Conservation (phyloP, 2,113 vertebrate species). For the Chloropsis cyanopogon region DNA sequence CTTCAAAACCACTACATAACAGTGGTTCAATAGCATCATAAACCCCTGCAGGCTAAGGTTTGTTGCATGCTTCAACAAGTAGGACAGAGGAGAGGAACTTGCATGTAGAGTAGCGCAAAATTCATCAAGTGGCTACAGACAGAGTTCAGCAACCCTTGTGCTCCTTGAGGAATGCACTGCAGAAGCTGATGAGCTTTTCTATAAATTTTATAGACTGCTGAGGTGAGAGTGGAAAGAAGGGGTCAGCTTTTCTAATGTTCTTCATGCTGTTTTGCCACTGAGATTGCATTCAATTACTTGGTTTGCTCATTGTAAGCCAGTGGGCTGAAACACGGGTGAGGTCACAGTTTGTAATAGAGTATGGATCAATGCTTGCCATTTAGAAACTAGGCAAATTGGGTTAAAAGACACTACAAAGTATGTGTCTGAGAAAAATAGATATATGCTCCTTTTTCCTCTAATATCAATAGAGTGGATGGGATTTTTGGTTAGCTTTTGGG, state of each 20-base stretch:
- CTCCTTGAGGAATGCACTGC: not conserved
- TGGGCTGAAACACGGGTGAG: not conserved
- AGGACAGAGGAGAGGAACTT: not conserved
- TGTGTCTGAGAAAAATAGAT: not conserved
- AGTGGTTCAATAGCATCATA: not conserved
- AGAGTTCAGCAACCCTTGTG: not conserved
- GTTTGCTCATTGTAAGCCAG: not conserved
- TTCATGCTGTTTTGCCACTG: conserved; percentile 18
- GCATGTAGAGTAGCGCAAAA: not conserved
- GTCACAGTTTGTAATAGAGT: not conserved
- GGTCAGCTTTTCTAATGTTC: conserved; percentile 12
- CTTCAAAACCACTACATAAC: not conserved
- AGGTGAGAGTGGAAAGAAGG: not conserved
- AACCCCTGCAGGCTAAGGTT: not conserved
- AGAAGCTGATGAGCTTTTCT: conserved; percentile 2
- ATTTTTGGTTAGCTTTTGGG: rapidly evolving
- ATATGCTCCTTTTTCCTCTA: not conserved
- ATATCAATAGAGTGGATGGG: not conserved
- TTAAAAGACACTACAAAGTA: not conserved
- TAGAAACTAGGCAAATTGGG: not conserved
- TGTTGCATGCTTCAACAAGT: conserved; percentile 3
- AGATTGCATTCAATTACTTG: conserved; percentile 13
- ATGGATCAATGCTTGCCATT: not conserved
- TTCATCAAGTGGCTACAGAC: not conserved
- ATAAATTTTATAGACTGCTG: not conserved